phyloP scores from a whole-genome alignment of 1,140 invertebrate genomes.

The Pseudomyrmex sp. region DNA sequence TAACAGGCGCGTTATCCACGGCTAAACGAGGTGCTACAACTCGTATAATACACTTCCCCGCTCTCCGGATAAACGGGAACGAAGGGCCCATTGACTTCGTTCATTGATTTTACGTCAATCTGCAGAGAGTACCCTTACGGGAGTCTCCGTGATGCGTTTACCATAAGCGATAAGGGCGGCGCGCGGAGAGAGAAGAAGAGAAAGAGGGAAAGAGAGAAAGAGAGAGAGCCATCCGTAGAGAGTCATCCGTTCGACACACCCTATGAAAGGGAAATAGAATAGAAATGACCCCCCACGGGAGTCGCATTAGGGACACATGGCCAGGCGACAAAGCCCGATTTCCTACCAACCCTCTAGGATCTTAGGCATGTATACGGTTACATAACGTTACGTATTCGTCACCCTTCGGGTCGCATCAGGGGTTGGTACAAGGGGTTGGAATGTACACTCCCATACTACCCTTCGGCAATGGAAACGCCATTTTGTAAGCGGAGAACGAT shows the following conservation, averaged over 20 bases:
- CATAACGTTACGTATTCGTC: constrained; percentile 79
- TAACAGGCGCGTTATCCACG: constrained; percentile 68
- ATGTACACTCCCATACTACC: constrained; percentile 75
- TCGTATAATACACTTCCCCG: constrained; percentile 60
- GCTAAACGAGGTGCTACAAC: constrained; percentile 54
- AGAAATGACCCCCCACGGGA: constrained; percentile 85
- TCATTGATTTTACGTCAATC: constrained; percentile 86
- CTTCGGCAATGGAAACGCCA: constrained; percentile 76
- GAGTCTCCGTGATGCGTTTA: constrained; percentile 84
- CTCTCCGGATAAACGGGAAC: constrained; percentile 58
- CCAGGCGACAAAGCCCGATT: constrained; percentile 82
- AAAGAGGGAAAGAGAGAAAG: not conserved
- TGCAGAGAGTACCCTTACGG: constrained; percentile 80
- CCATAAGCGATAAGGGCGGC: constrained; percentile 82
- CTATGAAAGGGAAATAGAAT: constrained; percentile 84
- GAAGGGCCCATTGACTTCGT: constrained; percentile 83
- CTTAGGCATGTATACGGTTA: constrained; percentile 83
- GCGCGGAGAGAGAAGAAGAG: constrained; percentile 45
- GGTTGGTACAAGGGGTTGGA: constrained; percentile 77
- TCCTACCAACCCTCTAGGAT: constrained; percentile 78
- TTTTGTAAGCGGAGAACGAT: constrained; percentile 73
- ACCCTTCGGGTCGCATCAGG: constrained; percentile 73
- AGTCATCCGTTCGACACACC: constrained; percentile 77
- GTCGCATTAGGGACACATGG: constrained; percentile 85
- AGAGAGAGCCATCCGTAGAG: constrained; percentile 57